These are phyloP conservation scores for Sebastes oblongus DNA, from an alignment of 2,797 vertebrate species.

Conservation along the genomic window DNA sequence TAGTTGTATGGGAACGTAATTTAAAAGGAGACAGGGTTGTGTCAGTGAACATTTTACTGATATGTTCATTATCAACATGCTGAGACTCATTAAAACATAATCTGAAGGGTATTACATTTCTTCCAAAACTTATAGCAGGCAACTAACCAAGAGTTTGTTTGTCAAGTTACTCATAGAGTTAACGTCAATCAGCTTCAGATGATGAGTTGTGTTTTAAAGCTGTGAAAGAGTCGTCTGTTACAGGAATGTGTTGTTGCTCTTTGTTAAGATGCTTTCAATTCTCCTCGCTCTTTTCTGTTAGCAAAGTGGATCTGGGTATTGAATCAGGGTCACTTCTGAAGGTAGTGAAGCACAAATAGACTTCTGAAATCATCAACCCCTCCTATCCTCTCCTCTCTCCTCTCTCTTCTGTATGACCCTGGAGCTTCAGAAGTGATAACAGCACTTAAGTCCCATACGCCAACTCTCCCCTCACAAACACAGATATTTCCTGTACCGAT, in stretches of 20 bases:
- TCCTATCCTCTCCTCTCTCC: neutral
- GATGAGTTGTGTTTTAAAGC: neutral
- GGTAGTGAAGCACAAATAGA: neutral
- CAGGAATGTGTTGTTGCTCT: neutral
- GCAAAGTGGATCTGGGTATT: neutral
- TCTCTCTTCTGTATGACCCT: constrained; percentile 11
- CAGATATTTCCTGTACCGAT: constrained; percentile 62
- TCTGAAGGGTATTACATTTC: too few relatives aligned
- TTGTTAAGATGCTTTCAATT: rapidly evolving
- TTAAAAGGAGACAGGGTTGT: too few relatives aligned
- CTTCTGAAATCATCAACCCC: neutral
- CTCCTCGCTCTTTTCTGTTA: too few relatives aligned
- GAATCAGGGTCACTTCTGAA: neutral
- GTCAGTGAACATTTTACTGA: too few relatives aligned
- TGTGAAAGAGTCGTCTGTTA: neutral
- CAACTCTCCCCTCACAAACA: neutral
- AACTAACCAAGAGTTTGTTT: neutral
- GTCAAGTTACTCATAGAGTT: neutral
- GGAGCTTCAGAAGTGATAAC: constrained; percentile 44
- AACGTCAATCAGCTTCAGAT: neutral
- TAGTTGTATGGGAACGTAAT: too few relatives aligned
- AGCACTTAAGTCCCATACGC: constrained; percentile 6
- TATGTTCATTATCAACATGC: too few relatives aligned
- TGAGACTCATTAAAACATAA: too few relatives aligned
- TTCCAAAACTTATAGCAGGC: too few relatives aligned